A percentile compares a stretch with the other conserved stretches of the same genome.
Evolutionary conservation across 2,888 invertebrate species (phyloP).

Genomic region (Ophion ventricosus): DNA sequence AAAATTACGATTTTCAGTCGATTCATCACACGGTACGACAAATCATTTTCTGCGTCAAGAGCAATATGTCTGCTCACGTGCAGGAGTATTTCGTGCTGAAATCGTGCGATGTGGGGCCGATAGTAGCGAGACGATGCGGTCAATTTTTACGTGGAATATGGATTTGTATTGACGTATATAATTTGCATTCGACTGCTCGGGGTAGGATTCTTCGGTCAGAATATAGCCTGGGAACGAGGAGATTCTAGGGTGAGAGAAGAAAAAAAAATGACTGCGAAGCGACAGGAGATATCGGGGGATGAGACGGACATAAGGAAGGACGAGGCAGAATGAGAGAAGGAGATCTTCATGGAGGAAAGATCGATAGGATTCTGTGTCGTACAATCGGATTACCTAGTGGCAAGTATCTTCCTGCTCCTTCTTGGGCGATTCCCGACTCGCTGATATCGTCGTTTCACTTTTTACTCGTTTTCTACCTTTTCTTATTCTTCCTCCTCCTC

Average conservation of each 20-base stretch:
- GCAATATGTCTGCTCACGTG: background rate
- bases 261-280: constrained; percentile 14
- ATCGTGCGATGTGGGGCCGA: background rate
- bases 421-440: constrained; percentile 36
- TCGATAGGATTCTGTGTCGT: constrained; percentile 59
- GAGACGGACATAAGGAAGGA: constrained; percentile 12
- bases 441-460: constrained; percentile 50
- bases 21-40: constrained; percentile 1
- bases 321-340: constrained; percentile 1
- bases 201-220: background rate
- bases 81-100: background rate
- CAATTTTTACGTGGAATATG: background rate
- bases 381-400: constrained; percentile 65
- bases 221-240: constrained; percentile 1
- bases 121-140: background rate
- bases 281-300: constrained; percentile 54
- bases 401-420: constrained; percentile 11
- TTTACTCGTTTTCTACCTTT: constrained; percentile 35
- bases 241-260: background rate
- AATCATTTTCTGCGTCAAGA: constrained; percentile 13
- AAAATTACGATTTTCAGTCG: constrained; percentile 23
- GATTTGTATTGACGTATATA: constrained; percentile 18
- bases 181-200: constrained; percentile 2
- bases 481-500: background rate
- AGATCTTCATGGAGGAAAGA: constrained; percentile 33